Evolutionary conservation across 2,888 invertebrate genomes (phyloP), one percentile per base, ranked within the genome.

Genomic region (Drymonia ruficornis): DNA sequence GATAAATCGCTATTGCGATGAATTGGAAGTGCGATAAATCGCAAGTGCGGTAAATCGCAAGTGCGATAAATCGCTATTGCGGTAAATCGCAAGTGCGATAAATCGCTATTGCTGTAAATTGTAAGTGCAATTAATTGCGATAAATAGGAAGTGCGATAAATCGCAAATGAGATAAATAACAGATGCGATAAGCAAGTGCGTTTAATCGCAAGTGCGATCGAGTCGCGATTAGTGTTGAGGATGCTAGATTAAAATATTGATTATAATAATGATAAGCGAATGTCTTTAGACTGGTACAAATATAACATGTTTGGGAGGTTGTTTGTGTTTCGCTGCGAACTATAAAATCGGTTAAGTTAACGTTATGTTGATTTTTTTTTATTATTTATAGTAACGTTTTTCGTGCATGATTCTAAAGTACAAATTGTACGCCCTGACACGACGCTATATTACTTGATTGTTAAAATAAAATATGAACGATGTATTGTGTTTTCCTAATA

Each of bases 401-500:
- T 78, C 76, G 81, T 84, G 86, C 83, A 85, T 84, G 79, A 77
- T 81, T 81, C 67, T 76, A 74, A 74, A 86, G 89, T 89, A 90
- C 89, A 90, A 83, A 80, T 61, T 63, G 87, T 87, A 88, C 89
- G 66, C 67, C 75, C 74, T 80, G 67, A 77, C 76, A 71, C 81
- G 81, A 81, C 79, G 80, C 80, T 81, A 74, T 82, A 79, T 84
- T 78, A 84, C 80, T 82, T 86, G 78, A 83, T 89, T 89, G 86
- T 90, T 89, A 86, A 75, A 81, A 84, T 87, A 84, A 45, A 82
- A 84, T 72, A 86, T 86, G 74, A 84, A 86, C 65, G 87, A 85
- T 86, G 89, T 86, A 90, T 86, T 88, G 89, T 89, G 89, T 91
- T 90, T 90, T 89, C 87, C 83, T 91, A 89, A 90, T 91, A 89